These are phyloP conservation scores for Pleuronectes platessa DNA, from an alignment of 2,113 vertebrate genomes.

Conservation along the genomic window DNA sequence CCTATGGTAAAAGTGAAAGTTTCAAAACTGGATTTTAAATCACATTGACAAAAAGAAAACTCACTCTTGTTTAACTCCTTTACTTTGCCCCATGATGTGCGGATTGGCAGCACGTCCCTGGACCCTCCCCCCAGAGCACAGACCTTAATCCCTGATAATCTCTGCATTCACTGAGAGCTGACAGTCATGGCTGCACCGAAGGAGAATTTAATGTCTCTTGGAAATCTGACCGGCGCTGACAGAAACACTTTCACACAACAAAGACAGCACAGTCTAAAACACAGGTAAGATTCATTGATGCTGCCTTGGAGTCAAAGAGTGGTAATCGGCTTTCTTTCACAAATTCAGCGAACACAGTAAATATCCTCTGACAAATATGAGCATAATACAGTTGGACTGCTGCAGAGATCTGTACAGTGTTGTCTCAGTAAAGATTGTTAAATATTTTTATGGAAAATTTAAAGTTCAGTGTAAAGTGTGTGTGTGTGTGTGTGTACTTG, in stretches of 20 bases:
- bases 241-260: slow-evolving; percentile 43
- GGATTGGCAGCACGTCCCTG: slow-evolving; percentile 19
- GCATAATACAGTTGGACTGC: neutral
- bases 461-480: neutral
- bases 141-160: slow-evolving; percentile 80
- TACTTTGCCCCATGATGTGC: neutral
- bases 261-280: slow-evolving; percentile 15
- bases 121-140: slow-evolving; percentile 47
- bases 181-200: slow-evolving; percentile 55
- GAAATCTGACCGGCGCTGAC: slow-evolving; percentile 23
- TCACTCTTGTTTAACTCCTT: neutral
- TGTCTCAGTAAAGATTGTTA: neutral
- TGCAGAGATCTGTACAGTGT: neutral
- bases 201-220: slow-evolving; percentile 56
- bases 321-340: neutral
- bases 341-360: neutral
- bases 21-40: slow-evolving; percentile 2
- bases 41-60: neutral
- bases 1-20: neutral
- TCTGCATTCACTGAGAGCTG: slow-evolving; percentile 43
- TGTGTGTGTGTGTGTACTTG: neutral
- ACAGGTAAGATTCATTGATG: slow-evolving; percentile 62
- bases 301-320: neutral
- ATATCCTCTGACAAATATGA: neutral
- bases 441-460: neutral